These are phyloP conservation scores for Vanessa cardui DNA, from an alignment of 2,888 invertebrate species.

Conservation along the genomic window DNA sequence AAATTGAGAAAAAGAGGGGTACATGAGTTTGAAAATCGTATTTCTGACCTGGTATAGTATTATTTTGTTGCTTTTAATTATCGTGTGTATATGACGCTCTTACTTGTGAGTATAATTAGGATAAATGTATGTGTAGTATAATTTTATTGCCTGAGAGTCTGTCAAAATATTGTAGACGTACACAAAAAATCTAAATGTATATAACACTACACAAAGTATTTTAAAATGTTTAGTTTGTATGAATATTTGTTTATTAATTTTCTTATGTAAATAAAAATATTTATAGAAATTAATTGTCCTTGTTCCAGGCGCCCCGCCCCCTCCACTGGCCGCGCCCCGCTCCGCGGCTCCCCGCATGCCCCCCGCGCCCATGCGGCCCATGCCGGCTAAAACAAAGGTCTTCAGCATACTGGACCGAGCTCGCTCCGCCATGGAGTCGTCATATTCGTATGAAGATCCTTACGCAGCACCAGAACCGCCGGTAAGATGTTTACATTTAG, in stretches of 20 bases:
- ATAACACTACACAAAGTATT: no score
- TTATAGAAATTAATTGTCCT: neutral
- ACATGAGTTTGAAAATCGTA: neutral
- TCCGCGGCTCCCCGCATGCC: constrained; percentile 43
- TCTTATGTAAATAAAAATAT: neutral
- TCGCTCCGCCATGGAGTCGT: constrained; percentile 91
- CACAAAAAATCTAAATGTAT: neutral
- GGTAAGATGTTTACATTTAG: constrained; percentile 45
- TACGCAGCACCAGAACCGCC: constrained; percentile 65
- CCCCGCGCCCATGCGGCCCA: constrained; percentile 70
- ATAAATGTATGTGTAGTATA: no score
- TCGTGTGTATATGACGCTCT: neutral
- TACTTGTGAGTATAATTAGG: neutral
- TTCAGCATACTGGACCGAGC: constrained; percentile 93
- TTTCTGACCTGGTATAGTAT: neutral
- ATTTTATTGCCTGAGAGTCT: neutral
- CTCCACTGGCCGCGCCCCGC: constrained; percentile 17
- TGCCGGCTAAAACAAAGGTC: constrained; percentile 88
- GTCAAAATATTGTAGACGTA: neutral
- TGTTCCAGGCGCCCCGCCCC: constrained; percentile 18
- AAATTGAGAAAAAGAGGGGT: neutral
- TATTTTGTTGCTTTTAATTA: neutral
- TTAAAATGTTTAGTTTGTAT: no score
- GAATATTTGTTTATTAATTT: no score
- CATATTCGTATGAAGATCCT: constrained; percentile 82